Base-by-base conservation (phyloP, 2,113 vertebrate species). In the Dryoscopus gambensis region DNA sequence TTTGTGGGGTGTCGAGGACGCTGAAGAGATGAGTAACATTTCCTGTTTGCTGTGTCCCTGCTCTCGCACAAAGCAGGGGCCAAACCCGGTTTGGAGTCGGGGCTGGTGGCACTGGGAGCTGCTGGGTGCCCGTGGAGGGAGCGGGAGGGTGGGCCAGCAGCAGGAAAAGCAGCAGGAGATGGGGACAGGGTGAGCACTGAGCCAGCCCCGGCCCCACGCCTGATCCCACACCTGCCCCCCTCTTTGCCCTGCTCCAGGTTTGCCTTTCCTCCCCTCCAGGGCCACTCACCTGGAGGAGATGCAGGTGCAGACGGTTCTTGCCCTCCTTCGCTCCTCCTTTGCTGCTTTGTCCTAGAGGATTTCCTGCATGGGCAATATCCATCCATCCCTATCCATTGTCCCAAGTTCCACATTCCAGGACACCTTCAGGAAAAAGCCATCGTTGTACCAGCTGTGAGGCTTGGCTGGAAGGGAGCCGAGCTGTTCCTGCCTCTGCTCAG, bases 71-170 rank as follows among this genome's bases (percentile, higher is more conserved):
- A 75, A 50, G 23, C 5, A 4, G 47, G 23, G 67, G 28, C 33
- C 50, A 71, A 11, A 40, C 13, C 3, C 0, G 0, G 12, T 28
- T 37, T 74, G 53, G 79, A 64, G 62, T 31, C 0, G 0, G 62
- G n/a, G n/a, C 11, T 44, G 17, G 13, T 1, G 10, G 55, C 1
- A 7, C 50, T 50, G 76, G 42, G 50, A 65, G 9, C 35, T 57
- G 21, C 25, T 64, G 57, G 57, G 23, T 69, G 39, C 9, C 13
- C 0, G 5, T 1, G 7, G 50, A 81, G 27, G 56, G n/a, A 64
- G 33, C 2, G 0, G 83, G 33, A 81, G 55, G 30, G 23, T 44
- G 24, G 2, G 0, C 59, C 15, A 24, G 71, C 53, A 73, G 57
- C 78, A 39, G 39, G 39, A 39, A 12, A 39, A 39, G 39, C 39